A percentile compares a stretch with the other conserved stretches of the same genome.
These are phyloP conservation scores for Diplolepis rosae DNA, from an alignment of 2,888 invertebrate genomes.

Conservation along the genomic window DNA sequence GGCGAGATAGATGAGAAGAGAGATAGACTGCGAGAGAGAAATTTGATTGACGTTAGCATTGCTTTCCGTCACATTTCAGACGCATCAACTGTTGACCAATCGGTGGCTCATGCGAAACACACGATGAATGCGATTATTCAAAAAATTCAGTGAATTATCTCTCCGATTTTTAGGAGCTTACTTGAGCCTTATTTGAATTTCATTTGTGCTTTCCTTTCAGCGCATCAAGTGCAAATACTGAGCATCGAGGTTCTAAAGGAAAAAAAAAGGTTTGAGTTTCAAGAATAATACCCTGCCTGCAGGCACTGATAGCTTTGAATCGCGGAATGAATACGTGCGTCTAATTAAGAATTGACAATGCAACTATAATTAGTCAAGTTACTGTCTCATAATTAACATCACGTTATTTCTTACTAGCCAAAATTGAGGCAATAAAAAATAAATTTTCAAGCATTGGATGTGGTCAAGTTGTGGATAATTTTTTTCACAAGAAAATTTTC, in stretches of 20 bases:
- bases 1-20: conserved; percentile 12
- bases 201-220: conserved; percentile 2
- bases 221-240: conserved; percentile 1
- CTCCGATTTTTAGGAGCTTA: background rate
- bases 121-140: conserved; percentile 9
- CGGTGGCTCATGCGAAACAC: conserved; percentile 31
- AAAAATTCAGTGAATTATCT: conserved; percentile 2
- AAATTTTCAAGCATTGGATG: too few relatives aligned
- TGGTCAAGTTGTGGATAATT: too few relatives aligned
- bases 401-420: too few relatives aligned
- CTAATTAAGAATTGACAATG: background rate
- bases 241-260: background rate
- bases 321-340: background rate
- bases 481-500: too few relatives aligned
- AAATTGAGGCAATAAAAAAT: too few relatives aligned
- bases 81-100: conserved; percentile 36
- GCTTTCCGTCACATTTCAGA: conserved; percentile 39
- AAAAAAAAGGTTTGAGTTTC: background rate
- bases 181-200: conserved; percentile 19
- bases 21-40: conserved; percentile 36
- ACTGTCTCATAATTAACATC: background rate
- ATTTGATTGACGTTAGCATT: conserved; percentile 41
- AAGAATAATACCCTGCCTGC: background rate
- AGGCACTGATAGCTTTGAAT: background rate
- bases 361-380: background rate